These are phyloP conservation scores for Bicyclus anynana DNA, from an alignment of 1,140 invertebrate species.

Conservation along the genomic window DNA sequence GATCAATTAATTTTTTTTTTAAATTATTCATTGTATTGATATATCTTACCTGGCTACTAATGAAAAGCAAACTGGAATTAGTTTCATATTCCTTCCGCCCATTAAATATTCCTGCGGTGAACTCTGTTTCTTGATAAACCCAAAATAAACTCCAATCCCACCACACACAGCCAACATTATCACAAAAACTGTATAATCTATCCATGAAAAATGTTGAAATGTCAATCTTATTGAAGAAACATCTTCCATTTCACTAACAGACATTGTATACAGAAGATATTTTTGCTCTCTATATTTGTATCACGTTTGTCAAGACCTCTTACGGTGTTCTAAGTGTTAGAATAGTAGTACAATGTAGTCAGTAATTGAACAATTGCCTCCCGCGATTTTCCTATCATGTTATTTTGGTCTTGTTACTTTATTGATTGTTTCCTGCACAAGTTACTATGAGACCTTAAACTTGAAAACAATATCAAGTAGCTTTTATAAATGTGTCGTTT, in stretches of 20 bases:
- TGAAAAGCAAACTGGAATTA: conserved; percentile 88
- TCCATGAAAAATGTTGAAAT: conserved; percentile 81
- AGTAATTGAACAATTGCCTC: conserved; percentile 56
- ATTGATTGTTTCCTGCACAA: conserved; percentile 46
- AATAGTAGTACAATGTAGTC: conserved; percentile 1
- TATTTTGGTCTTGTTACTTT: conserved; percentile 47
- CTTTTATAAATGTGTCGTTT: no score
- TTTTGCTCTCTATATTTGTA: neutral
- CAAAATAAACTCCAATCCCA: conserved; percentile 88
- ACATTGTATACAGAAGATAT: neutral
- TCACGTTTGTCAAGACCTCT: conserved; percentile 7
- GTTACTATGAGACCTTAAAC: conserved; percentile 3
- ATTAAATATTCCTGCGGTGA: conserved; percentile 88
- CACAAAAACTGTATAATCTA: conserved; percentile 85
- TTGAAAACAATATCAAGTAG: neutral
- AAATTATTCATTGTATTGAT: no score
- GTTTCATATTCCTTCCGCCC: conserved; percentile 89
- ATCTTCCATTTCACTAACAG: conserved; percentile 35
- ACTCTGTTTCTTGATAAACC: conserved; percentile 83
- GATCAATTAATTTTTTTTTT: no score
- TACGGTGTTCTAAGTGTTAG: conserved; percentile 12
- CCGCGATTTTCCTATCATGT: conserved; percentile 46
- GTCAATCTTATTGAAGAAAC: conserved; percentile 80
- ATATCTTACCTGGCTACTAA: conserved; percentile 84
- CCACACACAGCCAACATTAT: conserved; percentile 85